Percentiles rank a stretch among this genome's conserved stretches.
Conservation (phyloP, 2,113 vertebrate genomes). For the Hyla sarda region DNA sequence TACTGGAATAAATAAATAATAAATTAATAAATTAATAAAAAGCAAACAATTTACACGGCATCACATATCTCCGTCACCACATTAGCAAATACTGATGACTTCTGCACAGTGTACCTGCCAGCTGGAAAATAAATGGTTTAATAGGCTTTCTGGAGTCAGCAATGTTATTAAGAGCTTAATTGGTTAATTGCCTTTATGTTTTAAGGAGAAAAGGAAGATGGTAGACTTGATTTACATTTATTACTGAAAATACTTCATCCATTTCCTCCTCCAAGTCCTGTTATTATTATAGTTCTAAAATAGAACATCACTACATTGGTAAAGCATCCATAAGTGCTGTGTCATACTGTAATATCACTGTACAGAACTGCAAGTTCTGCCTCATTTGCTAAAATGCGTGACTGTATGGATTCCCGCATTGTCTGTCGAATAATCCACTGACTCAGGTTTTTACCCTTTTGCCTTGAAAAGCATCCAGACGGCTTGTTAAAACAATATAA, state of each 20-base stretch:
- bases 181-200: constrained; percentile 34
- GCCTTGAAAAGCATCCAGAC: constrained; percentile 35
- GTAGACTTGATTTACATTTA: constrained; percentile 47
- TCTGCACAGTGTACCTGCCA: constrained; percentile 8
- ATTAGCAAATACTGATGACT: constrained; percentile 6
- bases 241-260: constrained; percentile 34
- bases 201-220: background rate
- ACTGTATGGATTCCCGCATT: constrained; percentile 5
- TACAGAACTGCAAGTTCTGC: background rate
- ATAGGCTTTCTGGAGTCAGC: constrained; percentile 25
- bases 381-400: constrained; percentile 9
- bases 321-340: constrained; percentile 1
- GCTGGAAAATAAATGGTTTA: constrained; percentile 13
- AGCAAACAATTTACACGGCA: background rate
- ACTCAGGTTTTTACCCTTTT: constrained; percentile 15
- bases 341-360: constrained; percentile 7
- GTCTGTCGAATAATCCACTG: constrained; percentile 16
- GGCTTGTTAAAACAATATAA: constrained; percentile 36
- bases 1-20: no score
- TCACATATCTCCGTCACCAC: background rate
- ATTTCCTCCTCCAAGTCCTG: background rate
- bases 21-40: no score
- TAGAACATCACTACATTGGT: background rate
- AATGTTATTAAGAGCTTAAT: constrained; percentile 31
- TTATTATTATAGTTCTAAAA: background rate